Evolutionary conservation across 2,797 vertebrate species (phyloP).

Genomic region (Ciconia nigra): DNA sequence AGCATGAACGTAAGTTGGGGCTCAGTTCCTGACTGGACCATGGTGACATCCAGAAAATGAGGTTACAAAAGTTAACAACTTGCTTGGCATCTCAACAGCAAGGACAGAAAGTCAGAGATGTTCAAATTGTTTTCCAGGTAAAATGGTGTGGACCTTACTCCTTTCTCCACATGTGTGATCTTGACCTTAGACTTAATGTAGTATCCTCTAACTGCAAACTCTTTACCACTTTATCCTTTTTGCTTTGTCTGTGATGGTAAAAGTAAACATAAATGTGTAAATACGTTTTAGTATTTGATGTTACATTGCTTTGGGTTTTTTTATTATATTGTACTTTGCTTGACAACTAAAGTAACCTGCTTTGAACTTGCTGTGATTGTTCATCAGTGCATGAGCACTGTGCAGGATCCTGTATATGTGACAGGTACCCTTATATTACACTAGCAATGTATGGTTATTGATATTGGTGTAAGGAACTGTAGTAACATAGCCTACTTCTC

Average conservation of each 20-base stretch:
- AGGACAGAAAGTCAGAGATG: not conserved
- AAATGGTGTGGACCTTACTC: not conserved
- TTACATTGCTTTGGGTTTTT: not conserved
- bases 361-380: not conserved
- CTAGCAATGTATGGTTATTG: not conserved
- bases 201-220: not conserved
- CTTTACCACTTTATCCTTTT: not conserved
- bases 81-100: not conserved
- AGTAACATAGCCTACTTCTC: not conserved
- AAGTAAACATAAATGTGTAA: not conserved
- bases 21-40: rapidly evolving
- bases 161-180: rapidly evolving
- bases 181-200: not conserved
- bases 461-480: not conserved
- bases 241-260: not conserved
- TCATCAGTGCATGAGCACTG: not conserved
- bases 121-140: not conserved
- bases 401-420: not conserved
- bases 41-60: not conserved
- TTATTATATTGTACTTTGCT: not conserved
- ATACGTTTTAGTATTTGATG: not conserved
- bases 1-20: not conserved
- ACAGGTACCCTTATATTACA: rapidly evolving
- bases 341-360: not conserved
- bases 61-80: not conserved